These are phyloP conservation scores for Choreutis nemorana DNA, from an alignment of 2,888 invertebrate species.

Conservation along the genomic window DNA sequence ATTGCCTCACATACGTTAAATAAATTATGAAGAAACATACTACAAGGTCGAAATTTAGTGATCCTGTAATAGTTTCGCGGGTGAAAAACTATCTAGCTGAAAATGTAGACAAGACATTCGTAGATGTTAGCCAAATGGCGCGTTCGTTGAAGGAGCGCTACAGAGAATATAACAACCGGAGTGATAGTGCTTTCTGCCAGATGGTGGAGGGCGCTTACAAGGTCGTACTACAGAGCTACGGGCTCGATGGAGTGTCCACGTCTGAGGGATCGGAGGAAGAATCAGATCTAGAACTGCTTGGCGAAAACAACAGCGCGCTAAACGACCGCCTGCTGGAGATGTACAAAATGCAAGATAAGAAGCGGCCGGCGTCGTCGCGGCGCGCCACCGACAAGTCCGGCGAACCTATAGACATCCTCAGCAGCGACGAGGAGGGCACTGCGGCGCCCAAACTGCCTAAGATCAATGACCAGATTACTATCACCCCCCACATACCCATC, in stretches of 20 bases:
- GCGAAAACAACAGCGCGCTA: slow-evolving; percentile 81
- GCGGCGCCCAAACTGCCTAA: slow-evolving; percentile 54
- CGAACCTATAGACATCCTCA: slow-evolving; percentile 54
- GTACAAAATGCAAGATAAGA: slow-evolving; percentile 61
- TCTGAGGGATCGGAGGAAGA: slow-evolving; percentile 69
- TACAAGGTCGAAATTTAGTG: slow-evolving; percentile 54
- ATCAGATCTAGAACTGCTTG: slow-evolving; percentile 76
- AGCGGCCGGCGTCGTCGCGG: slow-evolving; percentile 39
- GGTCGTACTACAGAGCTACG: slow-evolving; percentile 74
- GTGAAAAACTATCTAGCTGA: slow-evolving; percentile 81
- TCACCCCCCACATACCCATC: slow-evolving; percentile 49
- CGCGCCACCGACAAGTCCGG: slow-evolving; percentile 45
- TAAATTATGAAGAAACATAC: slow-evolving; percentile 58
- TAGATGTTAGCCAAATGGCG: slow-evolving; percentile 86
- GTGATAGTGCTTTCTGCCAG: slow-evolving; percentile 79
- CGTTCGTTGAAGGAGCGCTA: slow-evolving; percentile 76
- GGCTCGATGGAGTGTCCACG: slow-evolving; percentile 66
- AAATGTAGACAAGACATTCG: slow-evolving; percentile 80
- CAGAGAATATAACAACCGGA: slow-evolving; percentile 82
- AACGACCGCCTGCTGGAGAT: slow-evolving; percentile 62
- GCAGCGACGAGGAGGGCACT: slow-evolving; percentile 48
- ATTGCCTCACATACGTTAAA: not conserved
- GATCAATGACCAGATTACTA: slow-evolving; percentile 58
- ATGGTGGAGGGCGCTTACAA: slow-evolving; percentile 81
- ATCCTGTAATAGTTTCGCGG: slow-evolving; percentile 67